A percentile compares a stretch with the other conserved stretches of the same genome.
Evolutionary conservation across 2,797 vertebrate species (phyloP).

Genomic region (Craterocephalus amniculus): DNA sequence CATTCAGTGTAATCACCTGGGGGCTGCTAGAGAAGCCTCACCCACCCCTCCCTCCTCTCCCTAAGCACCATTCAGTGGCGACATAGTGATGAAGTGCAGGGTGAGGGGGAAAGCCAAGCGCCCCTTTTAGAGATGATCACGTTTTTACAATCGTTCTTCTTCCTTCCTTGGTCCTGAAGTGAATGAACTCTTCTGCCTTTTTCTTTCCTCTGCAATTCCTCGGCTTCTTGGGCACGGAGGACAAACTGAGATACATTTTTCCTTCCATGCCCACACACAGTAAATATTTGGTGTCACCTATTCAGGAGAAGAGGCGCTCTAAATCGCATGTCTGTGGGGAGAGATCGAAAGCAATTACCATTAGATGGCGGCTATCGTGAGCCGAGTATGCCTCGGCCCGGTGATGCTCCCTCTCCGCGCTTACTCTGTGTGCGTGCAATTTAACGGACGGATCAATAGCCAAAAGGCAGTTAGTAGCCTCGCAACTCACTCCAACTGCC

Average conservation of each 20-base stretch:
- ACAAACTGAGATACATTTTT: slow-evolving; percentile 80
- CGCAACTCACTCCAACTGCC: slow-evolving; percentile 86
- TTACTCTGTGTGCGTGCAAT: slow-evolving; percentile 86
- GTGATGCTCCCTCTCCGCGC: slow-evolving; percentile 34
- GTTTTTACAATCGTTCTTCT: slow-evolving; percentile 65
- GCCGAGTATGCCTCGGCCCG: slow-evolving; percentile 43
- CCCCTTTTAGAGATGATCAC: slow-evolving; percentile 75
- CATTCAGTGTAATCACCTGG: slow-evolving; percentile 82
- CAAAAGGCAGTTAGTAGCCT: slow-evolving; percentile 88
- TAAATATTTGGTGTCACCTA: slow-evolving; percentile 91
- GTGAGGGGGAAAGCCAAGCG: slow-evolving; percentile 70
- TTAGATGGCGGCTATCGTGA: slow-evolving; percentile 82
- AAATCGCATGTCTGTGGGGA: slow-evolving; percentile 87
- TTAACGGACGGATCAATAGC: slow-evolving; percentile 94
- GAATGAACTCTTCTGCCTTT: slow-evolving; percentile 53
- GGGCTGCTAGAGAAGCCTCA: slow-evolving; percentile 56
- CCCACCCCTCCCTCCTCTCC: slow-evolving; percentile 52
- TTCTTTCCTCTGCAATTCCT: slow-evolving; percentile 13
- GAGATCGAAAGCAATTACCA: slow-evolving; percentile 99
- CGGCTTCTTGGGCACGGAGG: slow-evolving; percentile 30
- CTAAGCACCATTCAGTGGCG: slow-evolving; percentile 63
- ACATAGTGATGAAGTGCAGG: slow-evolving; percentile 73
- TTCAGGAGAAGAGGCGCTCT: slow-evolving; percentile 86
- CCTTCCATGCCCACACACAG: slow-evolving; percentile 68
- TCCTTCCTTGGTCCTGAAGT: slow-evolving; percentile 45